These are phyloP conservation scores for Parambassis ranga DNA, from an alignment of 2,797 vertebrate genomes.

Conservation along the genomic window DNA sequence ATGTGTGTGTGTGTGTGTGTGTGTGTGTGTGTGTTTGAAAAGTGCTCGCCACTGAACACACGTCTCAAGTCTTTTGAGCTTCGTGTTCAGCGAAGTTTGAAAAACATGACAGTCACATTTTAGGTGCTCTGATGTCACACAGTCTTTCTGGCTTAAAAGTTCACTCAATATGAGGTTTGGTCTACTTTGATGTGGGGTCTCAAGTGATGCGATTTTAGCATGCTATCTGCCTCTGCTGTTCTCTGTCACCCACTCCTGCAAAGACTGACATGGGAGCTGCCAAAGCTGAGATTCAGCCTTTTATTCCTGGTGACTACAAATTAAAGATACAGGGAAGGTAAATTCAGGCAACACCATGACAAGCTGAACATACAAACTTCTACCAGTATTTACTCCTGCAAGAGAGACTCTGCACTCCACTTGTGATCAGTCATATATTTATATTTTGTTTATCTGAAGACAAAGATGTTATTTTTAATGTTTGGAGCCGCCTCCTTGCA, in stretches of 20 bases:
- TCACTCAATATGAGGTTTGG: conserved; percentile 76
- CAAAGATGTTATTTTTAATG: conserved; percentile 1
- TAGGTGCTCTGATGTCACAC: conserved; percentile 79
- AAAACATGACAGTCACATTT: conserved; percentile 82
- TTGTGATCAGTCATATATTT: not conserved
- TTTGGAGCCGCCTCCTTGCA: not conserved
- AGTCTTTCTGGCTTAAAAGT: conserved; percentile 77
- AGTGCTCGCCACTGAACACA: conserved; percentile 51
- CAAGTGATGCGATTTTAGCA: conserved; percentile 77
- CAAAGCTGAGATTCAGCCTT: conserved; percentile 68
- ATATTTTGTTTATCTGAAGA: not conserved
- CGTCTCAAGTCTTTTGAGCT: conserved; percentile 66
- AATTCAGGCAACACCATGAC: conserved; percentile 62
- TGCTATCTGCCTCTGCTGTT: conserved; percentile 74
- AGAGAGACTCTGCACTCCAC: not conserved
- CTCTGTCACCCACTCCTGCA: conserved; percentile 74
- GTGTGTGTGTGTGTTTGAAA: conserved; percentile 42
- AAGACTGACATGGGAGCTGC: conserved; percentile 77
- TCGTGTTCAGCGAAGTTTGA: conserved; percentile 64
- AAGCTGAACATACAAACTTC: conserved; percentile 49
- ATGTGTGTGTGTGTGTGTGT: conserved; percentile 1
- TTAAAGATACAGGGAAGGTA: conserved; percentile 66
- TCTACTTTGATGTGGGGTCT: conserved; percentile 80
- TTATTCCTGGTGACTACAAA: conserved; percentile 75
- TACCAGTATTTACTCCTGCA: conserved; percentile 31